Evolutionary conservation across 1,140 invertebrate species (phyloP), one percentile per base, ranked within the genome.

Genomic region (Pogonomyrmex californicus): DNA sequence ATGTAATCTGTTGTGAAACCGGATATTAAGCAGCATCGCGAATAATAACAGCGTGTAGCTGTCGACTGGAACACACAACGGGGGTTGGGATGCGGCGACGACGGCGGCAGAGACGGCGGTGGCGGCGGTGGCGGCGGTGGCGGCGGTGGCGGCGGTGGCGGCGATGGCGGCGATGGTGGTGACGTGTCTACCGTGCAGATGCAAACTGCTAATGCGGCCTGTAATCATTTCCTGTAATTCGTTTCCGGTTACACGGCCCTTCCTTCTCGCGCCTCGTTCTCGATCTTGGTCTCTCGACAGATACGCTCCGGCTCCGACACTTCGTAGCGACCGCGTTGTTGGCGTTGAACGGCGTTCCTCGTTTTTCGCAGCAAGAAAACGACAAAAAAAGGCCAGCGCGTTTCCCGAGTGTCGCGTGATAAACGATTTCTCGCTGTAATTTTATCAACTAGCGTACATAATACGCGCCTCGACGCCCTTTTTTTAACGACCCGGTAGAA

Each of bases 151-250:
- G 23, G 23, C 23, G 23, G 23, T 23, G 23, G 23, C 23, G 23
- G 23, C 23, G 0, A 0, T 23, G 23, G 0, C 23, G 23, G 23
- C 23, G 23, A n/a, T n/a, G n/a, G 23, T 23, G 23, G 88, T 49
- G 49, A 76, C 76, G 49, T 62, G 87, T 79, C 76, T 33, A 60
- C 76, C 65, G 82, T 41, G 87, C 56, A 68, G 85, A 60, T 51
- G 77, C 78, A 23, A 36, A 36, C 78, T 63, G 60, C 47, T 56
- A 85, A 66, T 71, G 58, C 63, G 56, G 60, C 23, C 87, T 92
- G 23, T 23, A 23, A 90, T 93, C 91, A 93, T 93, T 93, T 91
- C 88, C 86, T 85, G 88, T 92, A 93, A 93, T 92, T 92, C 85
- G 60, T 75, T 93, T 93, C 91, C 92, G 88, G 91, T 82, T 91